phyloP scores from a whole-genome alignment of 35 echinoderm and acorn worm species.

The Ptychodera flava region DNA sequence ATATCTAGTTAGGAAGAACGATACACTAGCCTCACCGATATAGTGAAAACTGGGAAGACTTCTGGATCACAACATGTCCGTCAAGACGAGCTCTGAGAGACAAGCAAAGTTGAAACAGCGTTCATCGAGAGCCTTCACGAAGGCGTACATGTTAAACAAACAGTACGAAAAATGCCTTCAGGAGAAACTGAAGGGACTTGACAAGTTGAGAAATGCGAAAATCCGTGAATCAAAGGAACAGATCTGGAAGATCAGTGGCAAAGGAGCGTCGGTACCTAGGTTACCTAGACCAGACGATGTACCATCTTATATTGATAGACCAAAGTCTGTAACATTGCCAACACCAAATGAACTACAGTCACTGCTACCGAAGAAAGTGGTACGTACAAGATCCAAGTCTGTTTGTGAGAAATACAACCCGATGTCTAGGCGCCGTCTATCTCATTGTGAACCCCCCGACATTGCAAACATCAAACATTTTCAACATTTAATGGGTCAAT shows the following conservation, averaged over 20 bases:
- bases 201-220: not conserved
- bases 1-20: too few species aligned
- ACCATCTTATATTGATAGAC: not conserved
- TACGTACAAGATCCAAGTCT: not conserved
- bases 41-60: too few species aligned
- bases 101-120: not conserved
- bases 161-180: not conserved
- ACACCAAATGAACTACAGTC: not conserved
- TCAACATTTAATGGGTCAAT: not conserved
- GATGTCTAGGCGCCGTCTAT: not conserved
- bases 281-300: not conserved
- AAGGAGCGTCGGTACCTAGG: not conserved
- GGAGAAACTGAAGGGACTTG: not conserved
- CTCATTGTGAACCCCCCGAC: not conserved
- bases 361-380: not conserved
- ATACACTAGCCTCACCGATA: too few species aligned
- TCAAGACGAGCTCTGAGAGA: too few species aligned
- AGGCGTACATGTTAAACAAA: not conserved
- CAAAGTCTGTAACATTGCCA: not conserved
- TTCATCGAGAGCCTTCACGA: not conserved
- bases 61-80: too few species aligned
- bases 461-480: not conserved
- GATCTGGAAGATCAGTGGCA: not conserved
- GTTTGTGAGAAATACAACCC: not conserved
- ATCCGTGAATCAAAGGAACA: not conserved